Evolutionary conservation across 2,113 vertebrate species (phyloP).

Genomic region (Takifugu bimaculatus): DNA sequence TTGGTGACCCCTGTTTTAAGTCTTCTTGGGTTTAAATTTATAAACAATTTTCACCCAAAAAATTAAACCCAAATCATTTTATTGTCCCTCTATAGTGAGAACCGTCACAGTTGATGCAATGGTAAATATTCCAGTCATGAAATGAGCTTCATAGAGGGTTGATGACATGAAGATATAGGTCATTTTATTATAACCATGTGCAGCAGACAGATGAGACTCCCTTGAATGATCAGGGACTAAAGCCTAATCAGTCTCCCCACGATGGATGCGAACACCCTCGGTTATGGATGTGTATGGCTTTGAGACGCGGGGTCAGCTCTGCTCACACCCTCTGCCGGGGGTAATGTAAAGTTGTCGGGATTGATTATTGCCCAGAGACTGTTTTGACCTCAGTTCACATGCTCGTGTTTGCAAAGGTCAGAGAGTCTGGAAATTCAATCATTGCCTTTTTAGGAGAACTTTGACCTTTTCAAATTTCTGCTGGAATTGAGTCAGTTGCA

Average conservation of each 20-base stretch:
- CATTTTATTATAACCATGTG: neutral
- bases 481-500: conserved; percentile 4
- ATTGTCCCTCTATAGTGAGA: too few relatives aligned
- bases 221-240: conserved; percentile 9
- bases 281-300: conserved; percentile 46
- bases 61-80: too few relatives aligned
- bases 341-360: conserved; percentile 48
- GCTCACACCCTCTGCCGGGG: conserved; percentile 32
- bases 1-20: neutral
- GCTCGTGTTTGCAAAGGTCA: conserved; percentile 14
- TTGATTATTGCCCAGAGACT: conserved; percentile 55
- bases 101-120: too few relatives aligned
- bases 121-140: neutral
- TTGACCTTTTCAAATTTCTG: conserved; percentile 12
- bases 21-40: too few relatives aligned
- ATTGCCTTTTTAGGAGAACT: conserved; percentile 28
- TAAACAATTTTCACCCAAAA: too few relatives aligned
- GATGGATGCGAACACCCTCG: conserved; percentile 39
- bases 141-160: neutral
- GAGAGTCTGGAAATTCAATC: conserved; percentile 36
- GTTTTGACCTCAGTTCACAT: conserved; percentile 46
- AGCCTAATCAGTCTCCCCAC: conserved; percentile 34
- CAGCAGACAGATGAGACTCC: conserved; percentile 16
- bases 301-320: conserved; percentile 45
- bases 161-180: neutral